phyloP scores from a whole-genome alignment of 2,797 vertebrate genomes.

The Phoeniculus purpureus region DNA sequence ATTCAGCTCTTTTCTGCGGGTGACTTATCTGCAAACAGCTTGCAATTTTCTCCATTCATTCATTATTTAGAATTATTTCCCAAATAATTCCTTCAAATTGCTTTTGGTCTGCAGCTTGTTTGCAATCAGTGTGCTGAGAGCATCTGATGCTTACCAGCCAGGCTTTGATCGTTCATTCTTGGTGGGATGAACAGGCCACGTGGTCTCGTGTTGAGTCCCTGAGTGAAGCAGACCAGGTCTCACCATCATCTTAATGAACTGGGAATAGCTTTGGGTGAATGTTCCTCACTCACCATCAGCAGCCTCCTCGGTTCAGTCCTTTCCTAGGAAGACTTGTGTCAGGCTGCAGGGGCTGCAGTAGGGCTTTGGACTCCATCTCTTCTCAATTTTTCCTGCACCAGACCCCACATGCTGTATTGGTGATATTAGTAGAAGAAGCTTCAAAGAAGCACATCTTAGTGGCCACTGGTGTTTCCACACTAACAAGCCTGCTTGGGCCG shows the following conservation, averaged over 20 bases:
- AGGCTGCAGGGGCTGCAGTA: not conserved
- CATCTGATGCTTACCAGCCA: not conserved
- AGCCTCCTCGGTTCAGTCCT: conserved; percentile 1
- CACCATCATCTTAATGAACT: not conserved
- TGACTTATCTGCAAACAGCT: conserved; percentile 60
- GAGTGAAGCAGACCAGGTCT: not conserved
- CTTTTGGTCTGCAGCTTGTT: conserved; percentile 48
- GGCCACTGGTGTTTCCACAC: not conserved
- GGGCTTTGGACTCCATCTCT: not conserved
- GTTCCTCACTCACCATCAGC: not conserved
- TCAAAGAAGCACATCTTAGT: not conserved
- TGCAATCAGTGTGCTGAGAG: conserved; percentile 3
- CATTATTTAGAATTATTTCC: conserved; percentile 72
- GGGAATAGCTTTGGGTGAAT: not conserved
- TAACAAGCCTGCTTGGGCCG: not conserved
- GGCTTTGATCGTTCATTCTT: conserved; percentile 14
- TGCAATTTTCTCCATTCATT: conserved; percentile 49
- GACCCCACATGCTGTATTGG: not conserved
- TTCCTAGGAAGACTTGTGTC: not conserved
- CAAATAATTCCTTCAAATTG: conserved; percentile 49
- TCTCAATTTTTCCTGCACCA: not conserved
- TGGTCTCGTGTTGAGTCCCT: not conserved
- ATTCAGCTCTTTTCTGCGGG: conserved; percentile 51
- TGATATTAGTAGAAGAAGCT: not conserved
- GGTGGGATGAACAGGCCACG: not conserved